These are phyloP conservation scores for Phylloscopus whistleri DNA, from an alignment of 2,113 vertebrate species.

Conservation along the genomic window DNA sequence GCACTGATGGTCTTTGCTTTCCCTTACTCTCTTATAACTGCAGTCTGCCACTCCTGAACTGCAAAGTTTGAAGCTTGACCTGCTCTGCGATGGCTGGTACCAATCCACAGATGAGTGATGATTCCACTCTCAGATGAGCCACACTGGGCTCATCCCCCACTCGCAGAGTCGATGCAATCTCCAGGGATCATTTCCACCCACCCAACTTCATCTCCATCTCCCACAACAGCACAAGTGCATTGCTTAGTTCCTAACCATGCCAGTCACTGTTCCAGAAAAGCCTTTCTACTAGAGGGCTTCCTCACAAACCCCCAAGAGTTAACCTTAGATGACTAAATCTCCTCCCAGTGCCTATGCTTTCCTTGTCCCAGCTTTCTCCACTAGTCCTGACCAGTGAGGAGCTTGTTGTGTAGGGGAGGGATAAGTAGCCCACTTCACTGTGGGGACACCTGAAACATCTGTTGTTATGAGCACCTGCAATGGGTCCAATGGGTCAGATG, in stretches of 20 bases:
- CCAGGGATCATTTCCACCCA: background rate
- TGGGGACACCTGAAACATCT: background rate
- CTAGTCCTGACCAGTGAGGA: background rate
- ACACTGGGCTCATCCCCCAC: background rate
- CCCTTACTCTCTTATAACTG: background rate
- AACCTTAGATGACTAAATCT: background rate
- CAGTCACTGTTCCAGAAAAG: background rate
- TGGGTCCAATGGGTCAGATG: background rate
- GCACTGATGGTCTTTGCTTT: background rate
- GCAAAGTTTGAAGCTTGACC: background rate
- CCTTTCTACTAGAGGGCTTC: background rate
- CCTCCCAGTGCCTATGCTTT: background rate
- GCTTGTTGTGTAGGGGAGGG: background rate
- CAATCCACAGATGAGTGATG: background rate
- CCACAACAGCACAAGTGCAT: background rate
- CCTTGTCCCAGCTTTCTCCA: background rate
- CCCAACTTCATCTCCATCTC: background rate
- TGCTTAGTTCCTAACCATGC: background rate
- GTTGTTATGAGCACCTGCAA: background rate
- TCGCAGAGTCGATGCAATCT: rapidly evolving
- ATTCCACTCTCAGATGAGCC: background rate
- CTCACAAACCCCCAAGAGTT: background rate
- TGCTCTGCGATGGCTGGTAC: rapidly evolving
- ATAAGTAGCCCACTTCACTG: background rate
- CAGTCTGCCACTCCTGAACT: background rate